phyloP scores from a whole-genome alignment of 2,797 vertebrate genomes.

The Pyrocephalus nanus region DNA sequence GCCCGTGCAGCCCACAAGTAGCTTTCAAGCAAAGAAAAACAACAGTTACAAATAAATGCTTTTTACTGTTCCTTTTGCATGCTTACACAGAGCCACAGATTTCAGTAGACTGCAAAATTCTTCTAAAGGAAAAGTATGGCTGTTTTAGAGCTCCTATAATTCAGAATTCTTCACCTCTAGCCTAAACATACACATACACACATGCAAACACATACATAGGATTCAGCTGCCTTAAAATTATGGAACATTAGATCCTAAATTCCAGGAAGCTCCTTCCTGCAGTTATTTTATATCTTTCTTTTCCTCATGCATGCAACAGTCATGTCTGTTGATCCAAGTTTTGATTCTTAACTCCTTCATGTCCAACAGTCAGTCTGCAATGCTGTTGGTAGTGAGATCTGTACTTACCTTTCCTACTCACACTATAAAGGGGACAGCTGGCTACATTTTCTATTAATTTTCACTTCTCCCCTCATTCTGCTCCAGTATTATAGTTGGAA shows the following conservation, averaged over 20 bases:
- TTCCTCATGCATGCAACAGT: not conserved
- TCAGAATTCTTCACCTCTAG: not conserved
- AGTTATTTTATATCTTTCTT: not conserved
- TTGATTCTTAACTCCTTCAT: not conserved
- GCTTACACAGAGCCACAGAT: not conserved
- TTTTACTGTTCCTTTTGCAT: not conserved
- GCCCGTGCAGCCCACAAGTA: constrained; percentile 21
- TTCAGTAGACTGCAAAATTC: not conserved
- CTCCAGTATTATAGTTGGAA: not conserved
- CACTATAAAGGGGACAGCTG: not conserved
- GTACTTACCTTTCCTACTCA: not conserved
- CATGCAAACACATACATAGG: not conserved
- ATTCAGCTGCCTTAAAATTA: not conserved
- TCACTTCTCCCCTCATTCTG: not conserved
- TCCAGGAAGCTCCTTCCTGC: not conserved
- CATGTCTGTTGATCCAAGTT: not conserved
- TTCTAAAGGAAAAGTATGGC: not conserved
- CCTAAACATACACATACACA: not conserved
- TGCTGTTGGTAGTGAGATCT: not conserved
- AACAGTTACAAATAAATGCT: not conserved
- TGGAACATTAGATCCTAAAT: not conserved
- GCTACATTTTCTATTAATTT: not conserved
- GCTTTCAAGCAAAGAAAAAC: constrained; percentile 49
- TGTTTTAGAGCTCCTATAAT: not conserved
- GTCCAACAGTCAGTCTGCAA: not conserved